phyloP scores from a whole-genome alignment of 92 coral and sea anemone genomes.

The Isaurus tuberculatus region DNA sequence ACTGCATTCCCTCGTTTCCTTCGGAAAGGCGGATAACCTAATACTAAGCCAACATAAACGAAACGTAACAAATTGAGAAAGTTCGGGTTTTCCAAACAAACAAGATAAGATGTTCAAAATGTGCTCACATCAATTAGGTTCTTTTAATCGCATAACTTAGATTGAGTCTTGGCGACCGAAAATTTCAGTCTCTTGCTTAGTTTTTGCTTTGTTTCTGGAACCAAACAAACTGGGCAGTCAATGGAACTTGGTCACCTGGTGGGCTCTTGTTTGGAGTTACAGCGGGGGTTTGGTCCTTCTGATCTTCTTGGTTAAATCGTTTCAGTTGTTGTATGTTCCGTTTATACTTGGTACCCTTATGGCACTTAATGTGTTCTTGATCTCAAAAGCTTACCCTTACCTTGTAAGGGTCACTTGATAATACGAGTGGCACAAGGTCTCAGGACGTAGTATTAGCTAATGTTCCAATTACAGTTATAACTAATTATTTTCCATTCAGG shows the following conservation, averaged over 20 bases:
- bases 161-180: neutral
- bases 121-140: constrained; percentile 7
- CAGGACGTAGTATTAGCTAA: no score
- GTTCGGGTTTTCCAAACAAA: constrained; percentile 1
- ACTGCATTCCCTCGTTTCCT: neutral
- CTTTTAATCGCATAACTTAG: neutral
- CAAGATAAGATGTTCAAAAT: neutral
- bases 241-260: constrained; percentile 2
- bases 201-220: constrained; percentile 16
- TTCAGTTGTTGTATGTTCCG: constrained; percentile 40
- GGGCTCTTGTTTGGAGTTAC: neutral
- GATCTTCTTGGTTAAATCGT: constrained; percentile 16
- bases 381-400: constrained; percentile 49
- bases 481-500: no score
- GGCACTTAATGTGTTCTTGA: constrained; percentile 49
- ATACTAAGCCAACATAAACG: constrained; percentile 5
- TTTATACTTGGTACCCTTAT: constrained; percentile 53
- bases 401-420: constrained; percentile 61
- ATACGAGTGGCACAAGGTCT: constrained; percentile 55
- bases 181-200: neutral
- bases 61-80: neutral
- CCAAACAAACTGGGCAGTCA: neutral
- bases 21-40: neutral
- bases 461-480: no score
- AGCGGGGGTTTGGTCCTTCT: neutral